These are phyloP conservation scores for Anabas testudineus DNA, from an alignment of 2,797 vertebrate species.

Conservation along the genomic window DNA sequence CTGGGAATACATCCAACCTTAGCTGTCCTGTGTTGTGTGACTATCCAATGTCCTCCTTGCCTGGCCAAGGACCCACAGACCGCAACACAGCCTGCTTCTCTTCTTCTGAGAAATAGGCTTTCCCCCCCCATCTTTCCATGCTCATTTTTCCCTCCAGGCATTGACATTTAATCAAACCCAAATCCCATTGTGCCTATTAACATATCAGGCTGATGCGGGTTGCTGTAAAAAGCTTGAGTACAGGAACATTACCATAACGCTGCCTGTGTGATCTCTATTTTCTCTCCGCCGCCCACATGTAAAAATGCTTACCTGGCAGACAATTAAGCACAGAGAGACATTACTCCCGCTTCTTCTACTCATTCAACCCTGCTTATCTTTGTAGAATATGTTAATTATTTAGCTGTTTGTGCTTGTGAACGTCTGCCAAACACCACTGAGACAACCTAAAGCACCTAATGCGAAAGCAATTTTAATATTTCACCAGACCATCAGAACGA, in stretches of 20 bases:
- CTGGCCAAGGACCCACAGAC: conserved; percentile 66
- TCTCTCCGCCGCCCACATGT: conserved; percentile 64
- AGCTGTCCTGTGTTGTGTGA: conserved; percentile 60
- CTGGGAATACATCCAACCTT: conserved; percentile 71
- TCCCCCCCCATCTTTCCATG: conserved; percentile 12
- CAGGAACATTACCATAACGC: conserved; percentile 82
- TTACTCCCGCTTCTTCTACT: conserved; percentile 44
- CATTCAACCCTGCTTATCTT: conserved; percentile 65
- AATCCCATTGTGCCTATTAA: conserved; percentile 84
- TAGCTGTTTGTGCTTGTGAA: conserved; percentile 61
- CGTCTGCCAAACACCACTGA: conserved; percentile 60
- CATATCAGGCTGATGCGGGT: conserved; percentile 78
- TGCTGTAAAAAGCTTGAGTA: conserved; percentile 77
- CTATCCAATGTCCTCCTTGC: conserved; percentile 69
- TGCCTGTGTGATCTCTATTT: conserved; percentile 75
- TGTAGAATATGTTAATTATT: conserved; percentile 82
- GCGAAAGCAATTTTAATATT: conserved; percentile 63
- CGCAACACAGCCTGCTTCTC: conserved; percentile 59
- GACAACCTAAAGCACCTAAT: conserved; percentile 56
- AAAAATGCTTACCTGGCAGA: conserved; percentile 80
- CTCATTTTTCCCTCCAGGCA: conserved; percentile 69
- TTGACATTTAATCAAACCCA: conserved; percentile 84
- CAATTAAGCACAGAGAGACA: conserved; percentile 47
- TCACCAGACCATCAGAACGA: conserved; percentile 61
- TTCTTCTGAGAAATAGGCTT: conserved; percentile 62